Evolutionary conservation across 1,140 invertebrate genomes (phyloP), one percentile per base, ranked within the genome.

Genomic region (Samia ricini): DNA sequence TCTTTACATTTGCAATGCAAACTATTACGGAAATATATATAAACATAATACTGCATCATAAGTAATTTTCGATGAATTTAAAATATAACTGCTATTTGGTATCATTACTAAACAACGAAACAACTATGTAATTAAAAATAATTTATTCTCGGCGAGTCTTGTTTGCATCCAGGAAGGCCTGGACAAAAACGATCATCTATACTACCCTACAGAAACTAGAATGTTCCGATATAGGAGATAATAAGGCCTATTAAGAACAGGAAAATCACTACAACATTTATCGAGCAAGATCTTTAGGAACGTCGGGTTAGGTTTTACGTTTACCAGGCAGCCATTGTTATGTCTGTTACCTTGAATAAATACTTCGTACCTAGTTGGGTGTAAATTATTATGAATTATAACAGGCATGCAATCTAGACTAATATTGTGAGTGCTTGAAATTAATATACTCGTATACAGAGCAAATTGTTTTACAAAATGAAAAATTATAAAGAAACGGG

Each of bases 251-350:
- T 77, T 79, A 79, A 76, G 69, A 29, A 42, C 26, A 33, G 18
- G n/a, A 33, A 33, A 72, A 77, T 73, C 79, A 81, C 78, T 80
- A 80, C 79, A 81, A 59, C 66, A 63, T 76, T 82, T 81, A 84
- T 84, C 77, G 63, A 61, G 69, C 68, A 64, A 71, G 76, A 84
- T 84, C 77, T 84, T 56, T 62, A 70, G 74, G n/a, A 63, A 64
- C 63, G 51, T 22, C 22, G 20, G 70, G 57, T 68, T 63, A 64
- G 60, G 63, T 24, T 33, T 51, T 51, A 63, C 55, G 59, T 65
- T 67, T 65, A 55, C 63, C 60, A 61, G 63, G 68, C 69, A 36
- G 69, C 77, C 69, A 81, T 82, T 85, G 78, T 82, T 79, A 63
- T 78, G 78, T 52, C 51, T 7, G 7, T 84, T 78, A 71, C 72